phyloP scores from a whole-genome alignment of 2,113 vertebrate genomes.

The Chaetodon auriga region DNA sequence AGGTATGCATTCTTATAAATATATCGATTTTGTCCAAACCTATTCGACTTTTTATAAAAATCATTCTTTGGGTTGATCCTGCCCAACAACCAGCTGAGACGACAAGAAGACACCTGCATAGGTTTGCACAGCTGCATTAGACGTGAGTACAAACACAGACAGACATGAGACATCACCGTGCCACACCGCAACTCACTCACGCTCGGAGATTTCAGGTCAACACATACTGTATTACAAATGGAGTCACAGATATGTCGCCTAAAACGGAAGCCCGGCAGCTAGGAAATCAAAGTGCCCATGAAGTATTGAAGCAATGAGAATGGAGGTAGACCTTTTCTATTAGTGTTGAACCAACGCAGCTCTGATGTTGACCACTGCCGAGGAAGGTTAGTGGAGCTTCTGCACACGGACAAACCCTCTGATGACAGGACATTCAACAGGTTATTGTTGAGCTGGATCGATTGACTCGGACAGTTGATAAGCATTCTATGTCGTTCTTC shows the following conservation, averaged over 20 bases:
- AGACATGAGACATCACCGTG: conserved; percentile 38
- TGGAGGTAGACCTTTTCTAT: conserved; percentile 75
- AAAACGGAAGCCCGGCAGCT: conserved; percentile 72
- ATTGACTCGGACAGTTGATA: background rate
- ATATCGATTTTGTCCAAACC: conserved; percentile 81
- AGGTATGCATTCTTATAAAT: conserved; percentile 82
- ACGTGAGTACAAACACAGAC: conserved; percentile 49
- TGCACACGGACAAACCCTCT: background rate
- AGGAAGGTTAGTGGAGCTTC: background rate
- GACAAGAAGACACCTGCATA: conserved; percentile 84
- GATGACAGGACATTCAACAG: background rate
- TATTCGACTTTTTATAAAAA: conserved; percentile 70
- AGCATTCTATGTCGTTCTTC: conserved; percentile 21
- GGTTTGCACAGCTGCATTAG: conserved; percentile 76
- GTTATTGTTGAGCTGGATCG: background rate
- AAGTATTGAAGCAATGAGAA: conserved; percentile 65
- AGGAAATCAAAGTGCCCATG: conserved; percentile 70
- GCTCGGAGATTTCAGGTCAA: conserved; percentile 43
- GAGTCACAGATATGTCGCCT: conserved; percentile 48
- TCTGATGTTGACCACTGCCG: conserved; percentile 30
- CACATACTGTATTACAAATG: conserved; percentile 10
- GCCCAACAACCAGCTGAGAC: conserved; percentile 79
- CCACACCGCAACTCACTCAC: conserved; percentile 38
- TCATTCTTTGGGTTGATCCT: conserved; percentile 85
- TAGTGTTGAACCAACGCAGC: conserved; percentile 23